Evolutionary conservation across 1,140 invertebrate species (phyloP), one percentile per base, ranked within the genome.

Genomic region (Papilio machaon): DNA sequence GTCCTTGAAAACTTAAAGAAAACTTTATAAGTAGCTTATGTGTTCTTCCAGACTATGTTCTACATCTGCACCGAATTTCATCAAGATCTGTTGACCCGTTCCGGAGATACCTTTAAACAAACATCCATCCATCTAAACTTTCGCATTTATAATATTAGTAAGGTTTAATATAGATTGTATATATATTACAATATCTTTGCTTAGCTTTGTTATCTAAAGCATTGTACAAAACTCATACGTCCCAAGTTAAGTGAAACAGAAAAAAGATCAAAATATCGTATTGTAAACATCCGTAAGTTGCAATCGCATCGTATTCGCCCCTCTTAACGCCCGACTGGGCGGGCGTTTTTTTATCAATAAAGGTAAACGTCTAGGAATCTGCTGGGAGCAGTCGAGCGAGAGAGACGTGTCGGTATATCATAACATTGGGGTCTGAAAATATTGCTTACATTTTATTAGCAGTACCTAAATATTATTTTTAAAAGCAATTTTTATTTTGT

Each of bases 231-330:
- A 47, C 19, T 76, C 73, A 13, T 74, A 74, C 77, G 81, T 85
- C 81, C 80, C 74, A 54, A 43, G 81, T 73, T 70, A 85, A 86
- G 81, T 86, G 82, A 82, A 83, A 83, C 83, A 84, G 85, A 86
- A 87, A 85, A 85, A 89, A 58, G 17, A 89, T 87, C 85, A 87
- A 87, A 88, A 89, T 89, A 88, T 83, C 84, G 82, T 80, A 80
- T 84, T 87, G 80, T 70, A 87, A 84, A 85, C 88, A 92, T 89
- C 85, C 81, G 81, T 52, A 80, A 84, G 81, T 83, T 92, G 91
- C 91, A 90, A 90, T 89, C 84, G 84, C 78, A 82, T 83, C 91
- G 89, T 87, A 90, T 85, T 84, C 75, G 80, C 78, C 82, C 86
- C 88, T 85, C 83, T 60, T 60, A 82, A 86, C 84, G 80, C 73